phyloP scores from a whole-genome alignment of 2,113 vertebrate genomes.

The Sus scrofa region T2T-Sscrofa CM000814.6:29720501-29721000 shows the following conservation, averaged over 20 bases:
- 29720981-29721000: not conserved
- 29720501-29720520: conserved; percentile 60
- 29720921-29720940: not conserved
- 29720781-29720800: not conserved
- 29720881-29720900: not conserved
- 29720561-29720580: conserved; percentile 53
- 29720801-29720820: not conserved
- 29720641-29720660: conserved; percentile 42
- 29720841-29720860: not conserved
- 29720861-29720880: not conserved
- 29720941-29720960: not conserved
- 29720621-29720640: conserved; percentile 17
- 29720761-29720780: conserved; percentile 7
- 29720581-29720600: conserved; percentile 74
- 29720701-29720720: not conserved
- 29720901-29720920: not conserved
- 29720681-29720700: conserved; percentile 1
- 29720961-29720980: not conserved
- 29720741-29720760: not conserved
- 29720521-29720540: conserved; percentile 77
- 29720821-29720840: not conserved
- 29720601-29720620: conserved; percentile 78
- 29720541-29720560: conserved; percentile 49
- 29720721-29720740: not conserved
- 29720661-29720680: conserved; percentile 73